Conservation (phyloP, 2,888 invertebrate genomes). For the Oscheius onirici region DNA sequence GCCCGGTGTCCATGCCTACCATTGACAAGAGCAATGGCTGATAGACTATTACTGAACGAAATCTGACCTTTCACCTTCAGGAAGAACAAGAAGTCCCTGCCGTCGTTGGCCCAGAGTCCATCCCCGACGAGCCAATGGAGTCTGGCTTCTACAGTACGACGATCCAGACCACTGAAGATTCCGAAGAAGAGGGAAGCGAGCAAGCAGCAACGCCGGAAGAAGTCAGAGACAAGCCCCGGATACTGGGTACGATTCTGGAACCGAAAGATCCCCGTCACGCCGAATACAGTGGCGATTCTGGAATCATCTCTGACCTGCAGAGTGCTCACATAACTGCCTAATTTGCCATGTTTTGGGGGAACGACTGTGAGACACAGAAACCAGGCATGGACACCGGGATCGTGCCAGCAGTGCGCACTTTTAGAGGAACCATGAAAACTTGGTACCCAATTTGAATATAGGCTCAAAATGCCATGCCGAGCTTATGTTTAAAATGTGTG, state of each 20-base stretch:
- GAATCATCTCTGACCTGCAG: constrained; percentile 8
- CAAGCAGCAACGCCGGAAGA: background rate
- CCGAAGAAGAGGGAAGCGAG: background rate
- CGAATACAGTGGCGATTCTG: constrained; percentile 4
- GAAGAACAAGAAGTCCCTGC: constrained; percentile 10
- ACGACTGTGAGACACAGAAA: too few relatives aligned
- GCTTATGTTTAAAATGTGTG: too few relatives aligned
- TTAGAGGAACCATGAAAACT: too few relatives aligned
- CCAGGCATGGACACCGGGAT: too few relatives aligned
- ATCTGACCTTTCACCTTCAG: background rate
- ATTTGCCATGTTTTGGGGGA: background rate
- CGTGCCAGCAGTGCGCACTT: too few relatives aligned
- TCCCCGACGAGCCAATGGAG: constrained; percentile 26
- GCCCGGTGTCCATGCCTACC: too few relatives aligned
- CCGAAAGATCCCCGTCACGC: constrained; percentile 29
- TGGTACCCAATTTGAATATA: too few relatives aligned
- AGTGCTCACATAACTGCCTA: constrained; percentile 13
- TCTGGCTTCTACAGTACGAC: constrained; percentile 15
- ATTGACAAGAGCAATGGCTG: too few relatives aligned
- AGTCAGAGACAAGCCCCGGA: constrained; percentile 25
- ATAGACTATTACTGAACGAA: too few relatives aligned
- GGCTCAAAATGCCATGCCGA: too few relatives aligned
- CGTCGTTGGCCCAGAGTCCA: constrained; percentile 6
- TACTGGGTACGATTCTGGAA: constrained; percentile 11
- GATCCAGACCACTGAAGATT: constrained; percentile 1